Conservation (phyloP, 1,140 invertebrate genomes). For the Triops longicaudatus region DNA sequence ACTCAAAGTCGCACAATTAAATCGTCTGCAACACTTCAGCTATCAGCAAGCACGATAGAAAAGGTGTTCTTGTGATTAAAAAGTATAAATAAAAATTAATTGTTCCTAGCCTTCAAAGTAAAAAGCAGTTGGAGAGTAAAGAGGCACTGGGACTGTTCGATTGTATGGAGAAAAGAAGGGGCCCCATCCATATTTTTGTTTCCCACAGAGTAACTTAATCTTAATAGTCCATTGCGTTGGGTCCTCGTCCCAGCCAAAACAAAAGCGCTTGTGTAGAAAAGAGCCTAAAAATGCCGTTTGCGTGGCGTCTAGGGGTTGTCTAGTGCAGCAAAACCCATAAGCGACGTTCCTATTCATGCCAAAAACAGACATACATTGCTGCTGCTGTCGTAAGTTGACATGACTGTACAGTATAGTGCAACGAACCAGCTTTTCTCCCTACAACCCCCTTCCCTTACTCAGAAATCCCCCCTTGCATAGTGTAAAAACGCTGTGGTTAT, state of each 20-base stretch:
- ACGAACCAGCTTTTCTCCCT: not conserved
- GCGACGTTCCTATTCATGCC: not conserved
- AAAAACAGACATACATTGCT: not conserved
- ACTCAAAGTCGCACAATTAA: no score
- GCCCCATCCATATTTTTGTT: not conserved
- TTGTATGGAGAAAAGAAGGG: not conserved
- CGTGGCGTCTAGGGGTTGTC: not conserved
- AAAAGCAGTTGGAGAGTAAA: not conserved
- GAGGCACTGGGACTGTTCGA: not conserved
- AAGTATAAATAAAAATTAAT: no score
- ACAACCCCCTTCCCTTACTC: not conserved
- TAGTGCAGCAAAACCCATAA: conserved; percentile 3
- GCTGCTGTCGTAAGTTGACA: conserved; percentile 10
- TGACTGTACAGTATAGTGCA: conserved; percentile 1
- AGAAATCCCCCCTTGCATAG: not conserved
- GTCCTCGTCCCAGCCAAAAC: not conserved
- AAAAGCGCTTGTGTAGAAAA: not conserved
- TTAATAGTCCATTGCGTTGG: not conserved
- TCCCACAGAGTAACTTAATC: conserved; percentile 10
- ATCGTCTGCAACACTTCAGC: no score
- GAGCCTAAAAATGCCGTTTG: not conserved
- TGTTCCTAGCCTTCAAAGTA: no score
- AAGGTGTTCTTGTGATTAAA: no score
- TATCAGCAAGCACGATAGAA: no score
- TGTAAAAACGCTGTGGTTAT: not conserved